These are phyloP conservation scores for Esperia sulphurella DNA, from an alignment of 2,888 invertebrate genomes.

Conservation along the genomic window DNA sequence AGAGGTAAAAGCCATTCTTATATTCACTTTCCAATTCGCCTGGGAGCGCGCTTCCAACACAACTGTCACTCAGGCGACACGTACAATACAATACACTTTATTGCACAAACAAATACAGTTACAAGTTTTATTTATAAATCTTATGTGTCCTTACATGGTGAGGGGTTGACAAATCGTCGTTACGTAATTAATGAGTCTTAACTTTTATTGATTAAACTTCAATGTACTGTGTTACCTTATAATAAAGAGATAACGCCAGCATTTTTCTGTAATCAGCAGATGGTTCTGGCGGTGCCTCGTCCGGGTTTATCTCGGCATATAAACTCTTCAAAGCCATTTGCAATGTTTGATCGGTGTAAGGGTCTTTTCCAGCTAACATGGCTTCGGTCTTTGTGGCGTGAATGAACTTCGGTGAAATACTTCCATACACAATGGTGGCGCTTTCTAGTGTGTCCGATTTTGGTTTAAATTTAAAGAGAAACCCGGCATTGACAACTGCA, in stretches of 20 bases:
- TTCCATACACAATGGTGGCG: slow-evolving; percentile 78
- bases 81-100: no score
- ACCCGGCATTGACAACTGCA: slow-evolving; percentile 86
- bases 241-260: slow-evolving; percentile 81
- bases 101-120: no score
- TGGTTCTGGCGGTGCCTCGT: slow-evolving; percentile 74
- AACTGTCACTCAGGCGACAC: no score
- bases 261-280: slow-evolving; percentile 79
- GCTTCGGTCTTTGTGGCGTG: slow-evolving; percentile 76
- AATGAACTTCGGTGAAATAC: slow-evolving; percentile 60
- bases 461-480: slow-evolving; percentile 63
- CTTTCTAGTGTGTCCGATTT: slow-evolving; percentile 27
- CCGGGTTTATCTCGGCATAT: slow-evolving; percentile 40
- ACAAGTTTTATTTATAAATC: no score
- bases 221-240: slow-evolving; percentile 74
- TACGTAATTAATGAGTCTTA: no score
- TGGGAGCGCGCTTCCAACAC: no score
- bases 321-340: slow-evolving; percentile 43
- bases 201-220: no score
- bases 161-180: no score
- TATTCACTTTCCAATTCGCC: no score
- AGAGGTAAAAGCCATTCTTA: no score
- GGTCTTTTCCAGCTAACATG: slow-evolving; percentile 55
- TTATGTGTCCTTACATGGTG: no score
- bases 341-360: slow-evolving; percentile 56